Conservation (phyloP, 2,113 vertebrate species). For the Numenius arquata region DNA sequence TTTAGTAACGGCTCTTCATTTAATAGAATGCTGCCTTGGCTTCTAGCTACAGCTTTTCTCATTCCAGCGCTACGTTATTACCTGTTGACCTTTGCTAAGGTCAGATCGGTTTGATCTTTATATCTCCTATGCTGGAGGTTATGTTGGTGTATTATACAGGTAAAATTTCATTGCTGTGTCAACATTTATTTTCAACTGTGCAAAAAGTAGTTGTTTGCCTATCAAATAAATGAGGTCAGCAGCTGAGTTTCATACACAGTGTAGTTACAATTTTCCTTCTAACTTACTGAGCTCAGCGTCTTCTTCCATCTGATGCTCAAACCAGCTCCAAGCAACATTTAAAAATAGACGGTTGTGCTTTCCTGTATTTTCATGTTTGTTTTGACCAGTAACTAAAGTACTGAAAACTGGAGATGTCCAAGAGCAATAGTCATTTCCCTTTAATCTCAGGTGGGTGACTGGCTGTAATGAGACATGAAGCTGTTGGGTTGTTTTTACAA, state of each 20-base stretch:
- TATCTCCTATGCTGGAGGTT: neutral
- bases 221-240: neutral
- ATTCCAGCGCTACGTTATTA: neutral
- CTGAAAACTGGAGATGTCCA: neutral
- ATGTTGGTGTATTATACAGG: slow-evolving; percentile 6
- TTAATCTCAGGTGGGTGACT: neutral
- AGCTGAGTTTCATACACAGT: neutral
- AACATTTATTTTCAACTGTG: neutral
- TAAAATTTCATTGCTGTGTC: slow-evolving; percentile 27
- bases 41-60: neutral
- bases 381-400: neutral
- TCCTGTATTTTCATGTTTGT: neutral
- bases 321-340: neutral
- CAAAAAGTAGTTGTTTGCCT: neutral
- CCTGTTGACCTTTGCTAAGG: slow-evolving; percentile 6
- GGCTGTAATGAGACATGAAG: neutral
- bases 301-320: neutral
- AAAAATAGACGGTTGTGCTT: neutral
- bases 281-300: neutral
- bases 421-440: neutral
- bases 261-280: neutral
- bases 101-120: neutral
- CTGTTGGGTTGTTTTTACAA: neutral
- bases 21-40: neutral
- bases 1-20: neutral